Base-by-base conservation (phyloP, 2,113 vertebrate genomes). In the Dendrocopos noguchii region DNA sequence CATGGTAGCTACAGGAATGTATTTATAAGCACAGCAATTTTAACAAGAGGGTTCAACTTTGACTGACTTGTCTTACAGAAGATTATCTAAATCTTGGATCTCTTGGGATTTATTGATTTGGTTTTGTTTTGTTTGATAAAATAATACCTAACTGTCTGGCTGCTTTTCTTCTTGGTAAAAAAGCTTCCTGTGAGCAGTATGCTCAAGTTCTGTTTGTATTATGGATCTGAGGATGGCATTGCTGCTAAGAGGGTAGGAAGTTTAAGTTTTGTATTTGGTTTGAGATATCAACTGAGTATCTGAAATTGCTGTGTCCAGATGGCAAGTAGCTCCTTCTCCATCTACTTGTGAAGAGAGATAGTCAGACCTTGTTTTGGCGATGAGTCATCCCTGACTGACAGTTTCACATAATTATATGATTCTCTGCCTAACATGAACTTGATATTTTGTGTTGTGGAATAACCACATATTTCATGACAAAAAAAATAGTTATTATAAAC, bases 341-440 rank as follows among this genome's bases (percentile, higher is more conserved):
- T 71, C 61, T 93, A 78, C 83, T 90, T 86, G 85, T 91, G 73
- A 91, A 76, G 88, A 94, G 66, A 90, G 73, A 81, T 88, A 83
- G 80, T 95, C 95, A 90, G 88, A 68, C 90, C 88, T 88, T 93
- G 83, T 91, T 93, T 93, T 86, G 73, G 27, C 88, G 80, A 67
- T 93, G 93, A 94, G 91, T 93, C 80, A 91, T 94, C 34, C 20
- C n/a, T 86, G 61, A 64, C 83, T 93, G 83, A 75, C 64, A 71
- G 59, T 78, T 92, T 95, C 90, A 84, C 77, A 91, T 94, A 90
- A 93, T 88, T 87, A 74, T 13, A 12, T 64, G 89, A 79, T 71
- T 94, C 52, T 86, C 47, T 56, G 67, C 91, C 81, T 77, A 19
- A 60, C 33, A 29, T 44, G 73, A 61, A 80, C 68, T 34, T 83